Evolutionary conservation across 2,113 vertebrate species (phyloP).

Genomic region (Agapornis roseicollis): DNA sequence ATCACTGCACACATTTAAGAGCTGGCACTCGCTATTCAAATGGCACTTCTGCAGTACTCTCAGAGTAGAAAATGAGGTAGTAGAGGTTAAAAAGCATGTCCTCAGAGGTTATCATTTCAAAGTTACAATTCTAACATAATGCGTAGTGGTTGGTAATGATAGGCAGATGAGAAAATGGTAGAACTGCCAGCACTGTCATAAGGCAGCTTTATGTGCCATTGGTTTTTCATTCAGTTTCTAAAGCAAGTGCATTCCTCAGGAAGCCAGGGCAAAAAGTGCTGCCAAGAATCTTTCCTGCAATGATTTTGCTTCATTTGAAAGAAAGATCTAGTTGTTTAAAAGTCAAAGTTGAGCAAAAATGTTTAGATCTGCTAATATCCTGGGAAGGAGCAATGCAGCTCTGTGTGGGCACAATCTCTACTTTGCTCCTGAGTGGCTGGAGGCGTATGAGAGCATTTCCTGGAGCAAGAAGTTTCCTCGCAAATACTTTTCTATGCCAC

Average conservation of each 20-base stretch:
- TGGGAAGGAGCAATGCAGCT: constrained; percentile 17
- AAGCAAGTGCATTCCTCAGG: constrained; percentile 36
- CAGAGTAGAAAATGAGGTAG: constrained; percentile 9
- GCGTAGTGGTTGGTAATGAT: constrained; percentile 13
- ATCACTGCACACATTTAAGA: background rate
- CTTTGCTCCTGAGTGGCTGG: background rate
- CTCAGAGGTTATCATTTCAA: constrained; percentile 30
- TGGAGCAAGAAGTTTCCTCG: background rate
- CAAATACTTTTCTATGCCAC: background rate
- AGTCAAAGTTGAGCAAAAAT: constrained; percentile 58
- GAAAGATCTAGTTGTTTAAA: constrained; percentile 55
- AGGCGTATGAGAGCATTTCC: background rate
- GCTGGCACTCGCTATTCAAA: constrained; percentile 1
- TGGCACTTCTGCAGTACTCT: background rate
- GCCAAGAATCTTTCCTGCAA: constrained; percentile 59
- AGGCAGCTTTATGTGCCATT: constrained; percentile 34
- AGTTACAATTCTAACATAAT: constrained; percentile 34
- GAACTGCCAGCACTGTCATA: constrained; percentile 49
- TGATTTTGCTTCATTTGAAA: constrained; percentile 27
- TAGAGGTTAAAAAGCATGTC: constrained; percentile 26
- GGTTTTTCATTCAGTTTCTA: constrained; percentile 57
- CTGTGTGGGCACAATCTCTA: background rate
- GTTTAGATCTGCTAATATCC: constrained; percentile 14
- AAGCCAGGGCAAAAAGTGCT: constrained; percentile 31
- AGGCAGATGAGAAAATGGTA: constrained; percentile 38